A percentile compares a stretch with the other conserved stretches of the same genome.
Conservation (phyloP, 2,797 vertebrate species). For the Cyprinella venusta region DNA sequence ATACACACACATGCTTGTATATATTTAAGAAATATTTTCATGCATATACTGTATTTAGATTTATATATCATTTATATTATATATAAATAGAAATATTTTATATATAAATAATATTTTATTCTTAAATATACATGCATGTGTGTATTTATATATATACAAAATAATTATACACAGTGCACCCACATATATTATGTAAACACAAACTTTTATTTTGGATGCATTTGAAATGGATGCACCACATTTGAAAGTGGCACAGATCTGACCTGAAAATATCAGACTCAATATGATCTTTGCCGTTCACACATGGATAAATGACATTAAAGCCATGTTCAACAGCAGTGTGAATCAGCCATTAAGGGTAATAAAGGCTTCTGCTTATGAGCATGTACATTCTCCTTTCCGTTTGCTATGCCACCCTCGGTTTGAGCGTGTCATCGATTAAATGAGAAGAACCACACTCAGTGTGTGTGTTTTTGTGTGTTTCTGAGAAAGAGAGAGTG, state of each 20-base stretch:
- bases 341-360: not conserved
- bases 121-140: no score
- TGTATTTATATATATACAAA: no score
- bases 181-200: no score
- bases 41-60: no score
- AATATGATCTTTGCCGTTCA: not conserved
- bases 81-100: no score
- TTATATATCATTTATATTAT: no score
- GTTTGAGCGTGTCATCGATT: slow-evolving; percentile 57
- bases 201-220: no score
- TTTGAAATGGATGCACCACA: no score
- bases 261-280: not conserved
- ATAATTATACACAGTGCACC: no score
- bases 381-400: slow-evolving; percentile 26
- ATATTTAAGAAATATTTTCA: no score
- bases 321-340: not conserved
- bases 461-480: slow-evolving; percentile 1
- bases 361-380: slow-evolving; percentile 25
- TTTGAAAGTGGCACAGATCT: not conserved
- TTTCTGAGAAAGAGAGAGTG: slow-evolving; percentile 32
- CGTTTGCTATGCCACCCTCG: slow-evolving; percentile 2
- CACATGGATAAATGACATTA: not conserved
- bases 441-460: not conserved
- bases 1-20: no score
- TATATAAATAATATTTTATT: no score